Conservation (phyloP, 2,888 invertebrate genomes). For the Ectropis crepuscularia region DNA sequence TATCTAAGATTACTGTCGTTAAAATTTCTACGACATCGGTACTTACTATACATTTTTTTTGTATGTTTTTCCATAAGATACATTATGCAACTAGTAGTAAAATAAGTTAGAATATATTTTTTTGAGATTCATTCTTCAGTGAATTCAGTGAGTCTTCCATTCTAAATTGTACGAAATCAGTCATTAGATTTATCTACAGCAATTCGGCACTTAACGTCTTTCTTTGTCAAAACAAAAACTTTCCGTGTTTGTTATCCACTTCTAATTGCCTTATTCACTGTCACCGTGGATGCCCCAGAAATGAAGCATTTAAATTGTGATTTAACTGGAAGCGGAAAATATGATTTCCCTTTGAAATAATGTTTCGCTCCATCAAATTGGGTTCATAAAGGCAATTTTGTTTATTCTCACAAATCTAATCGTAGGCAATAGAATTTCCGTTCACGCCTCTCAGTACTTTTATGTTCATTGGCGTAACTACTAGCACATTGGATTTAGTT, state of each 20-base stretch:
- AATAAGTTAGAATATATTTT: background rate
- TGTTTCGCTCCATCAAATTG: conserved; percentile 36
- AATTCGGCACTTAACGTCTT: background rate
- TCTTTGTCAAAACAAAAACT: conserved; percentile 21
- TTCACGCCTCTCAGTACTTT: conserved; percentile 20
- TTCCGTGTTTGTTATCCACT: conserved; percentile 32
- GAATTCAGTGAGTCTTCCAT: background rate
- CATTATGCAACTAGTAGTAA: no score
- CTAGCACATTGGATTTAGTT: conserved; percentile 25
- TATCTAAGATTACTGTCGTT: no score
- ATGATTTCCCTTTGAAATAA: conserved; percentile 38
- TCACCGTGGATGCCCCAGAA: conserved; percentile 33
- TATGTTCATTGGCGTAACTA: conserved; percentile 24
- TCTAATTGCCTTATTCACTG: conserved; percentile 42
- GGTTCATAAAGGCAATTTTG: conserved; percentile 29
- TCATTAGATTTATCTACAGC: conserved; percentile 14
- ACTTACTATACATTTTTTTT: no score
- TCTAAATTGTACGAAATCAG: conserved; percentile 7
- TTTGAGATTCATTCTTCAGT: no score
- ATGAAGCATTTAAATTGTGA: conserved; percentile 38
- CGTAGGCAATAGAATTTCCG: conserved; percentile 22
- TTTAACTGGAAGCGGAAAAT: conserved; percentile 36
- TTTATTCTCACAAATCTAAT: conserved; percentile 28
- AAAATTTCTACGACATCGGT: no score
- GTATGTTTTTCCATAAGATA: no score